Conservation (phyloP, 2,888 invertebrate genomes). For the Drosophila stalkeri region DNA sequence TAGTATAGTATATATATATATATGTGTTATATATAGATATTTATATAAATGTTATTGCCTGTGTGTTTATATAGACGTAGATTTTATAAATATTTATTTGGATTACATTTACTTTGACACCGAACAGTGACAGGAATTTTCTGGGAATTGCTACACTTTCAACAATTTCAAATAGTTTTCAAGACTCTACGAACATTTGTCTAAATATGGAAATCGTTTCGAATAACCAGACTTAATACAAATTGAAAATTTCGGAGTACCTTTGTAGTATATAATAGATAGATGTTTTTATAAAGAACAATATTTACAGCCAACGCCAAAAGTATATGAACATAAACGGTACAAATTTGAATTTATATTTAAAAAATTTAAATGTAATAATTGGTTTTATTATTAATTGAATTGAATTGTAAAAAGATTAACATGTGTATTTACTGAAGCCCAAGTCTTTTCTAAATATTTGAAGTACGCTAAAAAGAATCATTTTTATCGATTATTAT, state of each 20-base stretch:
- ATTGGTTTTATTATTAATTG: too few relatives aligned
- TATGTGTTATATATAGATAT: constrained; percentile 4
- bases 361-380: too few relatives aligned
- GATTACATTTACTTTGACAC: constrained; percentile 45
- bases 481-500: neutral
- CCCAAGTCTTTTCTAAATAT: neutral
- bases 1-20: constrained; percentile 1
- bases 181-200: constrained; percentile 31
- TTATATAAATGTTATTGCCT: constrained; percentile 36
- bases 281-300: neutral
- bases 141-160: constrained; percentile 30
- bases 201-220: constrained; percentile 32
- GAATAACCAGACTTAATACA: constrained; percentile 23
- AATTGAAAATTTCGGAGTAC: neutral
- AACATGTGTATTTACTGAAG: neutral
- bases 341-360: too few relatives aligned
- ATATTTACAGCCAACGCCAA: neutral
- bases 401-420: neutral
- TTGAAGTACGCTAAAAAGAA: neutral
- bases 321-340: too few relatives aligned
- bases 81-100: constrained; percentile 58
- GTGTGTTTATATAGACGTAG: constrained; percentile 41
- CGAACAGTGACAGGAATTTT: constrained; percentile 7
- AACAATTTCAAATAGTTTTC: constrained; percentile 32
- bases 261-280: constrained; percentile 4